Evolutionary conservation across 2,113 vertebrate genomes (phyloP).

Genomic region (Corydoras maculifer): DNA sequence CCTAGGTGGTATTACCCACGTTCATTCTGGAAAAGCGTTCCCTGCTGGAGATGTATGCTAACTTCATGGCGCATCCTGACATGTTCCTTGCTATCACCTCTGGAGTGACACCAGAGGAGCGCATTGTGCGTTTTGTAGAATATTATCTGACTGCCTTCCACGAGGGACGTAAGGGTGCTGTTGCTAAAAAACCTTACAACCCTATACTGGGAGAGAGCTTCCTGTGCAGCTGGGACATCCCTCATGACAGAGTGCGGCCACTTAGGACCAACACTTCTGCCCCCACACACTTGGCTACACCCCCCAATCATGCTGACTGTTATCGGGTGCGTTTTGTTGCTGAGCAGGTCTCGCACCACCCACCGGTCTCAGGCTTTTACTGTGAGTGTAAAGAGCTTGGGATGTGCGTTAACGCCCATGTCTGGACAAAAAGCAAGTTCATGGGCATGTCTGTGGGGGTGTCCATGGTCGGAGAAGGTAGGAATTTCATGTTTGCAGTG

Average conservation of each 20-base stretch:
- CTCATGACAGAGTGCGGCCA: constrained; percentile 69
- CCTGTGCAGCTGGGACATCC: constrained; percentile 85
- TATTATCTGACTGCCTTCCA: constrained; percentile 91
- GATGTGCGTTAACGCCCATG: constrained; percentile 78
- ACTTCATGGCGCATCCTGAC: constrained; percentile 90
- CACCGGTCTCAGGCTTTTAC: constrained; percentile 85
- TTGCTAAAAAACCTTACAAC: constrained; percentile 93
- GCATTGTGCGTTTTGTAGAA: constrained; percentile 84
- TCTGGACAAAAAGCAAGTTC: constrained; percentile 96
- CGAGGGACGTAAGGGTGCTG: constrained; percentile 80
- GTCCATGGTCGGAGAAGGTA: constrained; percentile 92
- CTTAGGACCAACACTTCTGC: constrained; percentile 57
- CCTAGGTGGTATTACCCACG: constrained; percentile 85
- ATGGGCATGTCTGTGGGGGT: constrained; percentile 92
- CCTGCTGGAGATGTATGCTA: constrained; percentile 90
- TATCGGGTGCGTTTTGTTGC: constrained; percentile 82
- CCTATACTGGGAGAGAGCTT: constrained; percentile 86
- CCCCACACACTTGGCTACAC: constrained; percentile 43
- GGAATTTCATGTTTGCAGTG: constrained; percentile 14
- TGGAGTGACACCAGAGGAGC: constrained; percentile 75
- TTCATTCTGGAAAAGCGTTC: constrained; percentile 92
- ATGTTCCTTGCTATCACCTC: constrained; percentile 78
- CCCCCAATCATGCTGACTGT: constrained; percentile 40
- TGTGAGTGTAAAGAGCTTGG: constrained; percentile 86
- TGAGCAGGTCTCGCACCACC: constrained; percentile 88